Percentiles rank a stretch among this genome's conserved stretches.
Evolutionary conservation across 2,888 invertebrate species (phyloP).

Genomic region (Chrysina gloriosa): DNA sequence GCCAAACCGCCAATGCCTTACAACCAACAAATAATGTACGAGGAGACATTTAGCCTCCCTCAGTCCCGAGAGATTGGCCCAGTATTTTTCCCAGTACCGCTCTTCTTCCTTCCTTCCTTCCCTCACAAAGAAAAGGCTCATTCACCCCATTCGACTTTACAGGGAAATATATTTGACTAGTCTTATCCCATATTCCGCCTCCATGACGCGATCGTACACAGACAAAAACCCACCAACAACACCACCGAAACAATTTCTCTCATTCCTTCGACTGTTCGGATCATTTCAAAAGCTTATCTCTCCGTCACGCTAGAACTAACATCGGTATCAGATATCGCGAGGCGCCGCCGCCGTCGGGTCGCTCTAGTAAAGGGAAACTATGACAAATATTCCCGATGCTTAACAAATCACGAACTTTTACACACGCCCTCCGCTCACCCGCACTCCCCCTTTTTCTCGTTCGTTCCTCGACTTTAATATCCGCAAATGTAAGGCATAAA

Average conservation of each 20-base stretch:
- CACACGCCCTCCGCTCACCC: constrained; percentile 51
- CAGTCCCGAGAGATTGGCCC: no score
- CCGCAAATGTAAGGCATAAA: constrained; percentile 62
- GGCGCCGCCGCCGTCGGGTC: background rate
- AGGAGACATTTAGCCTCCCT: no score
- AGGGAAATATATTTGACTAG: no score
- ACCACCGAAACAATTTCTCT: background rate
- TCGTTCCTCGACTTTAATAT: constrained; percentile 55
- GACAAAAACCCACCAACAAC: no score
- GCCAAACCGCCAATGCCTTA: no score
- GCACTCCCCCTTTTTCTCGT: constrained; percentile 53
- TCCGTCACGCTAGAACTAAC: constrained; percentile 6
- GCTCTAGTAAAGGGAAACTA: background rate
- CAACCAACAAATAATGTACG: no score
- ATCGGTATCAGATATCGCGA: background rate
- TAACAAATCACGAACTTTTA: constrained; percentile 60
- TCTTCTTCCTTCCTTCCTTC: no score
- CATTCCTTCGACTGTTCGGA: background rate
- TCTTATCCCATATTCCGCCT: no score
- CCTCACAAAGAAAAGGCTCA: no score
- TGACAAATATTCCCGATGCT: constrained; percentile 58
- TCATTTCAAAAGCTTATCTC: constrained; percentile 6
- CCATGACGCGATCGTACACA: no score
- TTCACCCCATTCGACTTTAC: no score
- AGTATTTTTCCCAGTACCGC: no score